A percentile compares a stretch with the other conserved stretches of the same genome.
Evolutionary conservation across 2,113 vertebrate genomes (phyloP).

Genomic region (Polyodon spathula): DNA sequence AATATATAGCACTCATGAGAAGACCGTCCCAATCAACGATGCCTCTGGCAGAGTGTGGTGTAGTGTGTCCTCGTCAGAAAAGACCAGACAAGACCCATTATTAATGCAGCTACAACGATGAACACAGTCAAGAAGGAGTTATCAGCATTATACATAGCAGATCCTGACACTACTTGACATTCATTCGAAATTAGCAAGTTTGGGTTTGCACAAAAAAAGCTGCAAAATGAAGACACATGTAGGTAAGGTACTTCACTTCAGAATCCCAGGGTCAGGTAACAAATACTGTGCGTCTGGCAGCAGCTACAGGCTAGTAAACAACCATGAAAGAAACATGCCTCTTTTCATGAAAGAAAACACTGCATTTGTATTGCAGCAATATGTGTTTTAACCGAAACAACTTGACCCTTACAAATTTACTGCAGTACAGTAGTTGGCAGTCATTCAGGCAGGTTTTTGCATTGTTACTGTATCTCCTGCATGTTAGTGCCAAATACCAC

Average conservation of each 20-base stretch:
- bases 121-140: conserved; percentile 45
- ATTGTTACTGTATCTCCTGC: too few relatives aligned
- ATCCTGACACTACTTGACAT: conserved; percentile 52
- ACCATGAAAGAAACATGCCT: too few relatives aligned
- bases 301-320: too few relatives aligned
- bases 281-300: too few relatives aligned
- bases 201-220: conserved; percentile 27
- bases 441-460: too few relatives aligned
- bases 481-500: too few relatives aligned
- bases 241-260: background rate
- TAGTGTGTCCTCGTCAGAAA: conserved; percentile 26
- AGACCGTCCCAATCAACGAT: conserved; percentile 12
- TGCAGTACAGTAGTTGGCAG: too few relatives aligned
- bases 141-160: conserved; percentile 40
- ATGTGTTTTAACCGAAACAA: too few relatives aligned
- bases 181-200: conserved; percentile 47
- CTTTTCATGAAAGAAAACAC: too few relatives aligned
- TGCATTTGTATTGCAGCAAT: too few relatives aligned
- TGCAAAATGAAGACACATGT: conserved; percentile 16
- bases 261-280: background rate
- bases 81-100: conserved; percentile 1
- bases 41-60: conserved; percentile 16
- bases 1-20: conserved; percentile 21
- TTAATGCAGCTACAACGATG: conserved; percentile 23
- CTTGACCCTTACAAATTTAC: too few relatives aligned